These are phyloP conservation scores for Cheilosia impressa DNA, from an alignment of 2,888 invertebrate species.

Conservation along the genomic window DNA sequence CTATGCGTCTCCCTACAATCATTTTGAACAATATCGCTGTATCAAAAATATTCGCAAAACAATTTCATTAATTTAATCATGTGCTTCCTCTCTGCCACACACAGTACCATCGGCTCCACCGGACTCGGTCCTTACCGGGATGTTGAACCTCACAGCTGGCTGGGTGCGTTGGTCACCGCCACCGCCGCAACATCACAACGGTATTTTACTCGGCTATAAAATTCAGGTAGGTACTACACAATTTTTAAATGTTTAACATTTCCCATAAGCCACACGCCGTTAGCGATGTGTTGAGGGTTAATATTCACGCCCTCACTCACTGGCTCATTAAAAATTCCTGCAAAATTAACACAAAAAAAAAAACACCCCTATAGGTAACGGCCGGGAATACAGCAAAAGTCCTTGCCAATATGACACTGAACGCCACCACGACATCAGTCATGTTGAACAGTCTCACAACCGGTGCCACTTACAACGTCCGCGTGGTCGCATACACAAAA, in stretches of 20 bases:
- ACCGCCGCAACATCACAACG: constrained; percentile 90
- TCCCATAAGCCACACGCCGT: constrained; percentile 44
- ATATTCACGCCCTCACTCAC: constrained; percentile 39
- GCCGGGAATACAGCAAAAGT: constrained; percentile 85
- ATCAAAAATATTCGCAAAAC: constrained; percentile 50
- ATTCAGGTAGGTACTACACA: constrained; percentile 85
- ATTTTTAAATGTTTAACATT: constrained; percentile 53
- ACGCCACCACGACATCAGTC: constrained; percentile 94
- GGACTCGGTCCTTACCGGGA: constrained; percentile 90
- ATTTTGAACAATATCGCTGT: constrained; percentile 30
- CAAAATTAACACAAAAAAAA: constrained; percentile 31
- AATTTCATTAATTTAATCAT: constrained; percentile 66
- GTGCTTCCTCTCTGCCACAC: constrained; percentile 46
- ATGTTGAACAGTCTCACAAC: constrained; percentile 94
- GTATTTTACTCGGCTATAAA: constrained; percentile 84
- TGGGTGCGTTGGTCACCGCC: constrained; percentile 93
- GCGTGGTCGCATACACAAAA: constrained; percentile 94
- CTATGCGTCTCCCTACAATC: not conserved
- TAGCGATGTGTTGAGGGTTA: constrained; percentile 37
- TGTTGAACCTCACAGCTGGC: constrained; percentile 91
- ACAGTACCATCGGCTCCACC: constrained; percentile 91
- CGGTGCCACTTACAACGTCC: constrained; percentile 93
- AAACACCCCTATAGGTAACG: constrained; percentile 79
- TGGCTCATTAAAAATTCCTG: constrained; percentile 61
- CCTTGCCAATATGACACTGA: constrained; percentile 92